Base-by-base conservation (phyloP, 2,888 invertebrate species). In the Leptinotarsa tumamoca region DNA sequence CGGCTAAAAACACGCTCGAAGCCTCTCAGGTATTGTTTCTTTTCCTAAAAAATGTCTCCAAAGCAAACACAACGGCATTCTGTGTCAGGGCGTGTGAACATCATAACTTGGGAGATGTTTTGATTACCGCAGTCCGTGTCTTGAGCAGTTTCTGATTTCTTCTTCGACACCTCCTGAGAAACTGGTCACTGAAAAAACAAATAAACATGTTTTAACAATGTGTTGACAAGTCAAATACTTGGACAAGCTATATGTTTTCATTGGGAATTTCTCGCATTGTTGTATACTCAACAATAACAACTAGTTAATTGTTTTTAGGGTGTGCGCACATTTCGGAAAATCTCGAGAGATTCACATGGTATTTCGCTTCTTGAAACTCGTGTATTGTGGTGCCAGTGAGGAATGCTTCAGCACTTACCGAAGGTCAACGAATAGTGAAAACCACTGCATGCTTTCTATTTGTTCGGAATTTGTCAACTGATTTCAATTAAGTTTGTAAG, bases 81-180 rank as follows among this genome's bases (percentile, higher is more conserved):
- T 79, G 72, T 78, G 81, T 76, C 79, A 78, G 77, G 80, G 81
- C 81, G 82, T 82, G 82, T 82, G 82, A 82, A 82, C 80, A 63
- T 80, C 81, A 74, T 63, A 63, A 63, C 63, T 63, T 58, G 14
- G 58, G 58, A 63, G 43, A 63, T 63, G 63, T 83, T 83, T 83
- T 83, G 80, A 81, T 80, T 83, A 80, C 80, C 81, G n/a, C 77
- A 79, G 78, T 79, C 77, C 78, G 78, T 67, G 74, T 74, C 70
- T 52, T 67, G 54, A 54, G 54, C 54, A 4, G 81, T 83, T 79
- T 81, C 79, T 80, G 79, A 83, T 83, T 83, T 81, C 80, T 80
- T 82, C 80, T 80, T 77, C 79, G 81, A 82, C 83, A 82, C 82
- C 81, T 82, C 80, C 80, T 79, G 80, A 81, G 81, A 79, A 81